These are phyloP conservation scores for Conus canariensis DNA, from an alignment of 2,888 invertebrate species.

Conservation along the genomic window DNA sequence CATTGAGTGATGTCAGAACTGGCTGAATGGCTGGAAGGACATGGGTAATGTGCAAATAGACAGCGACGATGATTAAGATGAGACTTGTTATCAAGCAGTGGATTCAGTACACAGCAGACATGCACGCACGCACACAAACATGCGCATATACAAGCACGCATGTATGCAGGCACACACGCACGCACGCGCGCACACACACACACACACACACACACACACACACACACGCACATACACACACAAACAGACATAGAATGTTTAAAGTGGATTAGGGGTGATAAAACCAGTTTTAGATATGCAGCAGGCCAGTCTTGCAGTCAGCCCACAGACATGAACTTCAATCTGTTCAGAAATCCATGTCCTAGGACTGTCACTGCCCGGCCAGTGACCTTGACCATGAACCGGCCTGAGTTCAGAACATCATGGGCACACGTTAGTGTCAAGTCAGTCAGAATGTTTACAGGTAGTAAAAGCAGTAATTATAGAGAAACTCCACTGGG, in stretches of 20 bases:
- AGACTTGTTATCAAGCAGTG: too few relatives aligned
- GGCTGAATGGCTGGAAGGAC: not conserved
- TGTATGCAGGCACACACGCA: not conserved
- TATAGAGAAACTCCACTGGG: too few relatives aligned
- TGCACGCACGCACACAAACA: not conserved
- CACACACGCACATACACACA: not conserved
- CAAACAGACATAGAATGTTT: too few relatives aligned
- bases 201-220: constrained; percentile 25
- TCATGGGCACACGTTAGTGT: too few relatives aligned
- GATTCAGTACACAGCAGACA: not conserved
- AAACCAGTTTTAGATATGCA: not conserved
- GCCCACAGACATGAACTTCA: not conserved
- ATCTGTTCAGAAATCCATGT: too few relatives aligned
- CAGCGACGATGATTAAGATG: too few relatives aligned
- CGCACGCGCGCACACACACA: not conserved
- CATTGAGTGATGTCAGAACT: not conserved
- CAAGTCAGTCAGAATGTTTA: too few relatives aligned
- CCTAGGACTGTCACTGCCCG: too few relatives aligned
- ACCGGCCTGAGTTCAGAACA: too few relatives aligned
- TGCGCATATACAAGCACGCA: not conserved
- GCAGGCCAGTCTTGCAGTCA: not conserved
- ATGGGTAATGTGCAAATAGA: not conserved
- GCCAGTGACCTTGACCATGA: too few relatives aligned
- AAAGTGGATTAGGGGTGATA: too few relatives aligned
- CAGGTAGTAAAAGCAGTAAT: too few relatives aligned